These are phyloP conservation scores for Calidris pygmaea DNA, from an alignment of 2,113 vertebrate species.

Conservation along the genomic window DNA sequence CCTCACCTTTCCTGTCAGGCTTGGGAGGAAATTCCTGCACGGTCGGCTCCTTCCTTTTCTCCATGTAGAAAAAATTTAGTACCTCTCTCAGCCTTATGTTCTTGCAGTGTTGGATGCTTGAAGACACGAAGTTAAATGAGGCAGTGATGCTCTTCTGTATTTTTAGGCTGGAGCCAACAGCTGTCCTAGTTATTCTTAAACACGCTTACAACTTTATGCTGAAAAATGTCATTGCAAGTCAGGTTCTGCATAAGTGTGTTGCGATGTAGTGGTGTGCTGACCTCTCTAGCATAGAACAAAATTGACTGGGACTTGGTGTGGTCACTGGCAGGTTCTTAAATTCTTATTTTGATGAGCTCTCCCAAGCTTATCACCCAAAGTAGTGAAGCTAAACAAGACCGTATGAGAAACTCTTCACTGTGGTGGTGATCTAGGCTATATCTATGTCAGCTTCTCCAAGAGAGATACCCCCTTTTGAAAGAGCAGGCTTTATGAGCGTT, in stretches of 20 bases:
- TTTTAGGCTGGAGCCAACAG: neutral
- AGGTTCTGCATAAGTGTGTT: neutral
- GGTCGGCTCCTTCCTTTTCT: neutral
- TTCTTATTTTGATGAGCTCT: neutral
- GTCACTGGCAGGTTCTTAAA: neutral
- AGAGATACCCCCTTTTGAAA: neutral
- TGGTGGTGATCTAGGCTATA: neutral
- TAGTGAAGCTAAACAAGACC: neutral
- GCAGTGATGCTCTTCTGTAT: neutral
- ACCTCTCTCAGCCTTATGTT: neutral
- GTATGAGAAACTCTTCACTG: neutral
- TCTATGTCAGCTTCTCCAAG: accelerated
- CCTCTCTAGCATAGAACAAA: neutral
- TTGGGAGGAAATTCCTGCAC: neutral
- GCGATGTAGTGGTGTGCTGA: neutral
- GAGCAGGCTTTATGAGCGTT: neutral
- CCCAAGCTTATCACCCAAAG: neutral
- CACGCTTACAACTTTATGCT: neutral
- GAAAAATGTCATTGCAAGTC: neutral
- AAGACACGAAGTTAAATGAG: neutral
- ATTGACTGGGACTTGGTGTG: neutral
- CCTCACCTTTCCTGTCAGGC: neutral
- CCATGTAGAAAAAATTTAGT: neutral
- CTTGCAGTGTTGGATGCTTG: neutral
- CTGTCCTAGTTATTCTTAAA: neutral